Base-by-base conservation (phyloP, 2,113 vertebrate species). In the Rhinogobius similis region DNA sequence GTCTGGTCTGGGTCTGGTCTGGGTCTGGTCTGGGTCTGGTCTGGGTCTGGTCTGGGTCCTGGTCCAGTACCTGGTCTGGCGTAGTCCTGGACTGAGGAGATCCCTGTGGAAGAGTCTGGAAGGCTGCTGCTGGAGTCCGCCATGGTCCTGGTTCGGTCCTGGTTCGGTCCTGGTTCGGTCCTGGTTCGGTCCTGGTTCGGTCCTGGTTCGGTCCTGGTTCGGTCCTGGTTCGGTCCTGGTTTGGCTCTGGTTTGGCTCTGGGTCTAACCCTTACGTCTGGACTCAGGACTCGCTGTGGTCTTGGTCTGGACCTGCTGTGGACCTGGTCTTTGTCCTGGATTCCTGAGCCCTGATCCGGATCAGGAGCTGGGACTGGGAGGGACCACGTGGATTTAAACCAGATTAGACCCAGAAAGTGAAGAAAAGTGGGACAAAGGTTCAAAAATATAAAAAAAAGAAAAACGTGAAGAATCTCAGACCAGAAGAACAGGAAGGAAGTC, bases 11-110 rank as follows among this genome's bases (percentile, higher is more conserved):
- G n/a, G n/a, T n/a, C n/a, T n/a, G n/a, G n/a, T n/a, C n/a, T n/a
- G n/a, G n/a, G n/a, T n/a, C n/a, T n/a, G n/a, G n/a, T n/a, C n/a
- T n/a, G n/a, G n/a, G n/a, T n/a, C n/a, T n/a, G n/a, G n/a, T n/a
- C n/a, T n/a, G n/a, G n/a, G n/a, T n/a, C n/a, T n/a, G n/a, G n/a
- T n/a, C n/a, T n/a, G n/a, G n/a, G n/a, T 23, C n/a, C 50, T 53
- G 50, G 21, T 53, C 5, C 12, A 24, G 50, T 53, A 61, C 58
- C 58, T 61, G 58, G 58, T 36, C 29, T 61, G 58, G 29, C 10
- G 20, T 36, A 61, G 58, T 61, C 56, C 58, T 36, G 58, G 58
- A 61, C 29, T 5, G 58, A 61, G 29, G 58, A 32, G 27, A 59
- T n/a, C 1, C 20, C 29, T 18, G 58, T n/a, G 58, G 58, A 59